Base-by-base conservation (phyloP, 2,888 invertebrate genomes). In the Callimorpha dominula region DNA sequence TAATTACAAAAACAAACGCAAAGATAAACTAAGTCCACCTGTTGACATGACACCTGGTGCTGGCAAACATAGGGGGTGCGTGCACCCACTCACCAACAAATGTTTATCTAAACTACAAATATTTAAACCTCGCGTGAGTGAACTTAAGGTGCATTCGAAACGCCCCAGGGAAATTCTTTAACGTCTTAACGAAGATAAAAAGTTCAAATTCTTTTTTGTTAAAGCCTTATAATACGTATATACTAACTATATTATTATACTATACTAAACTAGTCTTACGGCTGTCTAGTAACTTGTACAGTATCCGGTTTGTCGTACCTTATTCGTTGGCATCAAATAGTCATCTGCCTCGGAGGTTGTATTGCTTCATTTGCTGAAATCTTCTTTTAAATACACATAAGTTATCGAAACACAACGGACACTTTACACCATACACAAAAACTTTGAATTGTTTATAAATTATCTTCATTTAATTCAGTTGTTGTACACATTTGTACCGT, bases 231-330 rank as follows among this genome's bases (percentile, higher is more conserved):
- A 71, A 67, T 73, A 60, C 46, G 46, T 50, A 79, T 78, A 85
- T 77, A 83, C 76, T 64, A 57, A 81, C 82, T 86, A 86, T 89
- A 90, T 89, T 89, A 89, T 68, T n/a, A 46, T 46, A 31, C 31
- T 20, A 31, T 89, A 88, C 83, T 82, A 88, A 92, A 93, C 93
- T 91, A 92, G 94, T 93, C 91, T 82, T 88, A 87, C 93, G 77
- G 91, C 90, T 91, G 88, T 90, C 87, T 90, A 85, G 85, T 85
- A 81, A 85, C 89, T 90, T 90, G 91, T 91, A 91, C 86, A 89
- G 92, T 93, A 93, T 93, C 93, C 94, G 94, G 94, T 95, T 95
- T 92, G 84, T 83, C 90, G 89, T 95, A 95, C 95, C 95, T 95
- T 94, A 90, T 91, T 91, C 90, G 89, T 89, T 92, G 90, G 90